These are phyloP conservation scores for Grus americana DNA, from an alignment of 2,113 vertebrate genomes.

Conservation along the genomic window DNA sequence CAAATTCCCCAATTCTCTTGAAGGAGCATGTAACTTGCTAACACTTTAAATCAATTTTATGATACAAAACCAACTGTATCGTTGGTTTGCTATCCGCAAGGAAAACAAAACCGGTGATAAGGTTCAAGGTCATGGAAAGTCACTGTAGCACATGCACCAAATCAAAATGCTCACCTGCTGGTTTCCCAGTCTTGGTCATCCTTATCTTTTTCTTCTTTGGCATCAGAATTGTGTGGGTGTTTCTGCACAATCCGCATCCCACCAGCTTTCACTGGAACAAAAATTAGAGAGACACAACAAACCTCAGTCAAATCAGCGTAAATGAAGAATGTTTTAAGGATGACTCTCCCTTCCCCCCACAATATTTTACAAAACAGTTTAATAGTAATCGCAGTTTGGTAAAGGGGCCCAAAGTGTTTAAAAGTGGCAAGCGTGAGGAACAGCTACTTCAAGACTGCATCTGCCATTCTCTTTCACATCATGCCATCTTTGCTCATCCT, in stretches of 20 bases:
- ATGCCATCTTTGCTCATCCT: background rate
- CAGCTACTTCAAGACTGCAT: background rate
- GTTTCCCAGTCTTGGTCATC: constrained; percentile 91
- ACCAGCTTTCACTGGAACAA: constrained; percentile 89
- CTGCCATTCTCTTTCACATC: background rate
- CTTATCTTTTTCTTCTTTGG: constrained; percentile 84
- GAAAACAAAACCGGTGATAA: background rate
- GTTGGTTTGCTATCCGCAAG: background rate
- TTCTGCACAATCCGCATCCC: constrained; percentile 99
- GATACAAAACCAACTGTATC: background rate
- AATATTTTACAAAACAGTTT: background rate
- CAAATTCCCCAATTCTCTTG: background rate
- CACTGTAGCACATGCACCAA: background rate
- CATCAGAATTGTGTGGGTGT: constrained; percentile 81
- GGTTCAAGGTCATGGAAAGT: background rate
- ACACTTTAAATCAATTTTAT: background rate
- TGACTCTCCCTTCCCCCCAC: background rate
- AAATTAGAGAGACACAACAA: background rate
- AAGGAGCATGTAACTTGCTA: background rate
- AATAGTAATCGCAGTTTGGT: background rate
- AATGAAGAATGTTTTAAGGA: background rate
- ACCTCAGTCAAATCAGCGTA: background rate
- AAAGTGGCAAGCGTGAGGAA: background rate
- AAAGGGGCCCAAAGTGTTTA: background rate
- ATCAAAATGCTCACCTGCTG: constrained; percentile 79